Evolutionary conservation across 2,888 invertebrate genomes (phyloP).

Genomic region (Zygogramma bicolorata): DNA sequence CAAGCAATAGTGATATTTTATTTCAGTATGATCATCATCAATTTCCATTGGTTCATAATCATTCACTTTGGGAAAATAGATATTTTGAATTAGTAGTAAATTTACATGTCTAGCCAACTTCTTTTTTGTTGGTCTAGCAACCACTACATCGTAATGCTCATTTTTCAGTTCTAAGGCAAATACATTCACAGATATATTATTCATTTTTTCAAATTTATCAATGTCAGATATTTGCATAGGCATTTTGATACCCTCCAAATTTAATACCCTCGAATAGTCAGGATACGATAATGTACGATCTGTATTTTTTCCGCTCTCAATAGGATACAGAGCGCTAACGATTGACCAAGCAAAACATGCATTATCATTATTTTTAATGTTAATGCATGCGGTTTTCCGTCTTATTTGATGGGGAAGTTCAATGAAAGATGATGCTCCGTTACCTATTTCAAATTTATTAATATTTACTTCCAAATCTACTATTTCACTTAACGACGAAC

Average conservation of each 20-base stretch:
- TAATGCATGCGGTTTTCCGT: constrained; percentile 46
- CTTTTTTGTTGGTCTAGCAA: constrained; percentile 21
- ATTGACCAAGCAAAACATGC: constrained; percentile 50
- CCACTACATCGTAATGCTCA: constrained; percentile 2
- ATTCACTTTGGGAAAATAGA: constrained; percentile 15
- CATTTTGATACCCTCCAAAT: constrained; percentile 38
- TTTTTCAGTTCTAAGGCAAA: constrained; percentile 22
- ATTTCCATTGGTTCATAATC: background rate
- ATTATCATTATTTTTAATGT: constrained; percentile 49
- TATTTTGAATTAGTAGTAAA: constrained; percentile 40
- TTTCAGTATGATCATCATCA: constrained; percentile 12
- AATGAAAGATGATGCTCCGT: constrained; percentile 45
- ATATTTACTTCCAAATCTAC: constrained; percentile 47
- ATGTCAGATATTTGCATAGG: constrained; percentile 44
- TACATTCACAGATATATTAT: constrained; percentile 48
- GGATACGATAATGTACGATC: constrained; percentile 40
- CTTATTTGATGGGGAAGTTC: constrained; percentile 42
- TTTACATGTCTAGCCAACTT: constrained; percentile 32
- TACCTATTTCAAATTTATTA: constrained; percentile 43
- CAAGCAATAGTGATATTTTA: constrained; percentile 41
- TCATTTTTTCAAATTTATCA: constrained; percentile 47
- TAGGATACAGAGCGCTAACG: constrained; percentile 46
- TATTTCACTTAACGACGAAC: constrained; percentile 43
- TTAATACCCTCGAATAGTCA: constrained; percentile 41
- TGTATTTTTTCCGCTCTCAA: constrained; percentile 25